phyloP scores from a whole-genome alignment of 2,113 vertebrate species.

The Edolisoma coerulescens region DNA sequence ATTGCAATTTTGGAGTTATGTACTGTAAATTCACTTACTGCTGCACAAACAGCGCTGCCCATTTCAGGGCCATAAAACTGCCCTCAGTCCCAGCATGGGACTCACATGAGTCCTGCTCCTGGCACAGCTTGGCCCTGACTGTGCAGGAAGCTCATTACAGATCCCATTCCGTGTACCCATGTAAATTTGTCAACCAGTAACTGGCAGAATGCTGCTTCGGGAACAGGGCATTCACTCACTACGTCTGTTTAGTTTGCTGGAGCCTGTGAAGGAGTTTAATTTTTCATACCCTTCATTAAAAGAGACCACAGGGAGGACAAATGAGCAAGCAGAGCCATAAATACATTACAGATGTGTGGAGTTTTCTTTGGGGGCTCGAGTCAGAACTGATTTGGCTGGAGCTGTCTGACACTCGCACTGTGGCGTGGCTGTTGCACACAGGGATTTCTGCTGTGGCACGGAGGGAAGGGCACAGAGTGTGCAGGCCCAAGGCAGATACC shows the following conservation, averaged over 20 bases:
- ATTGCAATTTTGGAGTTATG: not conserved
- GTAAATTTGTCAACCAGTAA: not conserved
- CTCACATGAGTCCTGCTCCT: not conserved
- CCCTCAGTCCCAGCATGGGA: not conserved
- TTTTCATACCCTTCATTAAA: slow-evolving; percentile 49
- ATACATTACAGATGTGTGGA: slow-evolving; percentile 22
- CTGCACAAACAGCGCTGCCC: not conserved
- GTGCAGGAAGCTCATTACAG: not conserved
- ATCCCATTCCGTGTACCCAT: not conserved
- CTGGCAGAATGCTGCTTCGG: not conserved
- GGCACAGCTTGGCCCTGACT: not conserved
- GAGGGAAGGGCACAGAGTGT: slow-evolving; percentile 1
- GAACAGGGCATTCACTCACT: not conserved
- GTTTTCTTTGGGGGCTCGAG: not conserved
- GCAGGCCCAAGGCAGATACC: not conserved
- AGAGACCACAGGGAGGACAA: slow-evolving; percentile 49
- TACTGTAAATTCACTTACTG: not conserved
- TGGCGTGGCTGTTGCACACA: not conserved
- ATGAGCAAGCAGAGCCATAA: slow-evolving; percentile 50
- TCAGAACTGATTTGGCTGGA: slow-evolving; percentile 25
- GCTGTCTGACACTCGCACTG: not conserved
- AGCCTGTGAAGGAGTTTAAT: slow-evolving; percentile 30
- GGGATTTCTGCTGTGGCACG: not conserved
- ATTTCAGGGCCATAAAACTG: not conserved
- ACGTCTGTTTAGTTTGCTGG: not conserved